Percentiles rank a stretch among this genome's conserved stretches.
Evolutionary conservation across 2,888 invertebrate species (phyloP).

Genomic region (Atethmia centrago): DNA sequence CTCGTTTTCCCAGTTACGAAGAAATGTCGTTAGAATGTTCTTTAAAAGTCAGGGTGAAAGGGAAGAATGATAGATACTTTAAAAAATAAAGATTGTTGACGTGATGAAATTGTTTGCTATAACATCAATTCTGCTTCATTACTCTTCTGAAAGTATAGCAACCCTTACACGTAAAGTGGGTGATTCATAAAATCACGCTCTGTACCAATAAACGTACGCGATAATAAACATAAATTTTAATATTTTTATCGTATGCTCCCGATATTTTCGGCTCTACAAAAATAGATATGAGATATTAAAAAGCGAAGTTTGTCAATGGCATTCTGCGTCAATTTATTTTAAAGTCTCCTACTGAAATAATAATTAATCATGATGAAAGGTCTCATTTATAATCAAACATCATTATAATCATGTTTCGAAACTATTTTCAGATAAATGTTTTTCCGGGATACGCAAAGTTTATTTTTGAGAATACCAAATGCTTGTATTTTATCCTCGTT

Average conservation of each 20-base stretch:
- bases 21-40: slow-evolving; percentile 38
- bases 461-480: slow-evolving; percentile 13
- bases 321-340: slow-evolving; percentile 30
- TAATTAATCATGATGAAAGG: slow-evolving; percentile 38
- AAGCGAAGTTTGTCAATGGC: slow-evolving; percentile 43
- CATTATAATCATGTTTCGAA: slow-evolving; percentile 15
- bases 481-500: neutral
- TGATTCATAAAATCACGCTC: slow-evolving; percentile 44
- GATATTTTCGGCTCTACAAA: slow-evolving; percentile 46
- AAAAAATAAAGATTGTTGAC: neutral
- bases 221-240: slow-evolving; percentile 51
- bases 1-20: slow-evolving; percentile 32
- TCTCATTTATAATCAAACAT: slow-evolving; percentile 43
- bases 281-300: slow-evolving; percentile 36
- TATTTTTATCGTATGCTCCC: slow-evolving; percentile 30
- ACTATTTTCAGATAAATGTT: neutral
- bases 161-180: slow-evolving; percentile 16
- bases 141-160: slow-evolving; percentile 13
- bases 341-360: slow-evolving; percentile 33
- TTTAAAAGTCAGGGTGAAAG: slow-evolving; percentile 24
- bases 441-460: slow-evolving; percentile 14
- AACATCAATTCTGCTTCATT: slow-evolving; percentile 25
- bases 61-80: slow-evolving; percentile 5
- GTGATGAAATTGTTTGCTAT: slow-evolving; percentile 33
- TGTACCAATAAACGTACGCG: slow-evolving; percentile 1